Evolutionary conservation across 2,113 vertebrate species (phyloP).

Genomic region (Melospiza melodia): DNA sequence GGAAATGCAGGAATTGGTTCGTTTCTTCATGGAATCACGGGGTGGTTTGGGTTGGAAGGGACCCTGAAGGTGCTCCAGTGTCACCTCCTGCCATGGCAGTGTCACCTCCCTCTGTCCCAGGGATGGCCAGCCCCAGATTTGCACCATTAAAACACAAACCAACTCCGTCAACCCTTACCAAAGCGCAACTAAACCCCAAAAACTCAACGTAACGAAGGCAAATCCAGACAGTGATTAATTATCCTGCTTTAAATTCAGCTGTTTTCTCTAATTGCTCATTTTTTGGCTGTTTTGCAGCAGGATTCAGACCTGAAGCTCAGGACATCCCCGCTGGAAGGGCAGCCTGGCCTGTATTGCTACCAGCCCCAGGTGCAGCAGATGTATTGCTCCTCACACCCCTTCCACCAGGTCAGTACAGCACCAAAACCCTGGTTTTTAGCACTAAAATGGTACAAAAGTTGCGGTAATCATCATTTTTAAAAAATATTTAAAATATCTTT

Average conservation of each 20-base stretch:
- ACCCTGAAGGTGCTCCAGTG: background rate
- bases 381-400: constrained; percentile 78
- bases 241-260: background rate
- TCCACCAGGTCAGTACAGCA: constrained; percentile 75
- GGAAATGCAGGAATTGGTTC: background rate
- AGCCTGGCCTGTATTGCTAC: constrained; percentile 76
- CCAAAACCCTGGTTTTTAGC: background rate
- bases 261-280: background rate
- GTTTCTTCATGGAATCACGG: accelerated
- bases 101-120: accelerated
- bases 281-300: constrained; percentile 42
- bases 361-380: constrained; percentile 78
- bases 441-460: too few species aligned
- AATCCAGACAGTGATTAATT: background rate
- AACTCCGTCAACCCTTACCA: too few species aligned
- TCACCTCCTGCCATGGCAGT: background rate
- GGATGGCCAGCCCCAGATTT: background rate
- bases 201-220: accelerated
- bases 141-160: too few species aligned
- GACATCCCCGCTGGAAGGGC: constrained; percentile 67
- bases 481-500: background rate
- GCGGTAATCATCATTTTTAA: accelerated
- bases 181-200: too few species aligned
- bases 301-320: constrained; percentile 77
- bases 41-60: background rate